Percentiles rank a stretch among this genome's conserved stretches.
phyloP scores from a whole-genome alignment of 2,113 vertebrate species.

The Australoheros scitulus region DNA sequence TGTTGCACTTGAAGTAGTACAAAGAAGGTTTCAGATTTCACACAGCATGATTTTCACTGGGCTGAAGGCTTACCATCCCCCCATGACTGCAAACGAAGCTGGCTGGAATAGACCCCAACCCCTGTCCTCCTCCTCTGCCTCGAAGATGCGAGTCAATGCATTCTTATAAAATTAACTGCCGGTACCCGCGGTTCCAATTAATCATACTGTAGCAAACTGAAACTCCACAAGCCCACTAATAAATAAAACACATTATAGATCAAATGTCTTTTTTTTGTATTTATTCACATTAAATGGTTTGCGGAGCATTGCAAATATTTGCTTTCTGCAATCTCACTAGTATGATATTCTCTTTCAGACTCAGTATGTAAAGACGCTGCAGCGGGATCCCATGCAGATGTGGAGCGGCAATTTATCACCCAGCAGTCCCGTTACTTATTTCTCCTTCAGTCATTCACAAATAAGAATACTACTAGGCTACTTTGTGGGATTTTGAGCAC shows the following conservation, averaged over 20 bases:
- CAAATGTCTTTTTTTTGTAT: not conserved
- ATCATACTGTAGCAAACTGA: not conserved
- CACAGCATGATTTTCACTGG: conserved; percentile 72
- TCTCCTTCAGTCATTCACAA: not conserved
- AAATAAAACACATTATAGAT: not conserved
- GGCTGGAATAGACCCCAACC: conserved; percentile 70
- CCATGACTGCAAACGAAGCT: conserved; percentile 70
- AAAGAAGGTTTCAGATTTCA: conserved; percentile 81
- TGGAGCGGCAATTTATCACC: conserved; percentile 42
- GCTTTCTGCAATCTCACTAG: conserved; percentile 43
- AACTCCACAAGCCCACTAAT: conserved; percentile 3
- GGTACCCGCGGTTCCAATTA: conserved; percentile 6
- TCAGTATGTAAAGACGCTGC: conserved; percentile 57
- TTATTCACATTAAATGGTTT: not conserved
- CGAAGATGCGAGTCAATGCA: conserved; percentile 43
- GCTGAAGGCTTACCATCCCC: conserved; percentile 70
- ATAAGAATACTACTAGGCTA: not conserved
- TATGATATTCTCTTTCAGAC: conserved; percentile 30
- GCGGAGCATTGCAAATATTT: conserved; percentile 38
- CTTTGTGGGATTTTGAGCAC: not conserved
- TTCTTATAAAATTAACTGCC: conserved; percentile 56
- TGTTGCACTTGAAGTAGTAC: conserved; percentile 62
- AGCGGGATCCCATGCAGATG: conserved; percentile 72
- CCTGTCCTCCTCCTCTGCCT: conserved; percentile 29
- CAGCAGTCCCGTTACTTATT: not conserved